phyloP scores from a whole-genome alignment of 2,113 vertebrate genomes.

The Pseudorectes ferrugineus region DNA sequence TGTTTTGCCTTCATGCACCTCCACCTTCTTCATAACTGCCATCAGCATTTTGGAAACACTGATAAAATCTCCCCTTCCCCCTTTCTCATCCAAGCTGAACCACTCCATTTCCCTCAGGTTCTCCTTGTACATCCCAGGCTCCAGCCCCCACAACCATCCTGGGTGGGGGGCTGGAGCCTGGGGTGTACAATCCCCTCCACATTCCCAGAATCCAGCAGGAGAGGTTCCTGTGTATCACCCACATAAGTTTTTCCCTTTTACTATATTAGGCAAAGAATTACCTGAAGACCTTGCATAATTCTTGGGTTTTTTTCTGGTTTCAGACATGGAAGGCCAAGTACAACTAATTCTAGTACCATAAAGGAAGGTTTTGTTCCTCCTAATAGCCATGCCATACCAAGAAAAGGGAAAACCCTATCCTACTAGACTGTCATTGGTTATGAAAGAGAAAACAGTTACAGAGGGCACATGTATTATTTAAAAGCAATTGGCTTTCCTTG shows the following conservation, averaged over 20 bases:
- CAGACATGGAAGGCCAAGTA: background rate
- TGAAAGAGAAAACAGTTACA: background rate
- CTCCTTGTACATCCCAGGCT: background rate
- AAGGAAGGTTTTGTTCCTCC: background rate
- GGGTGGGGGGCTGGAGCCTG: background rate
- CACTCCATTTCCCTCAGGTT: background rate
- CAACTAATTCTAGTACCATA: background rate
- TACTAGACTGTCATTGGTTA: background rate
- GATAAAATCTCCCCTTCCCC: background rate
- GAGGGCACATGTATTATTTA: background rate
- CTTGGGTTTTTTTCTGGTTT: background rate
- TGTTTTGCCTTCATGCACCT: background rate
- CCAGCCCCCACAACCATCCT: fast-evolving
- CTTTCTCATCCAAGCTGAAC: background rate
- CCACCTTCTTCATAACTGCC: background rate
- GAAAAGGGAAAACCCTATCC: background rate
- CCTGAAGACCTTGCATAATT: background rate
- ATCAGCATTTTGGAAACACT: background rate
- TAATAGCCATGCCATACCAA: background rate
- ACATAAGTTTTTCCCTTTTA: background rate
- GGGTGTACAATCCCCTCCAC: background rate
- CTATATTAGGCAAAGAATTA: background rate
- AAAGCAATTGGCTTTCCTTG: background rate
- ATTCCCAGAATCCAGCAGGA: background rate
- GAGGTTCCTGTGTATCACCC: background rate